Base-by-base conservation (phyloP, 1,140 invertebrate species). In the Helicoverpa armigera region DNA sequence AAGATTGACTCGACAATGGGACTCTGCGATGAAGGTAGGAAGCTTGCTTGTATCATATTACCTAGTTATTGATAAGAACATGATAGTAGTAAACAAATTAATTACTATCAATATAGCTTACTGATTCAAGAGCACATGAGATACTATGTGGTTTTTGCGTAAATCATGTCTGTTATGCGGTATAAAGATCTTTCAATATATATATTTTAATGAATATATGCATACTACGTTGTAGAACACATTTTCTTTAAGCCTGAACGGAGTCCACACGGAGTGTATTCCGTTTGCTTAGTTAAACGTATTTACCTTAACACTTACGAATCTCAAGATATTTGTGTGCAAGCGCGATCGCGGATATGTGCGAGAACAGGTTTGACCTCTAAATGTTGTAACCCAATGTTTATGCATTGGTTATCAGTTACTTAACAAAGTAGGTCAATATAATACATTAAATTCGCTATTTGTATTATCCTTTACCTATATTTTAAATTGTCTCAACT, bases 1-100 rank as follows among this genome's bases (percentile, higher is more conserved):
- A 61, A 67, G 14, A 54, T 74, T 54, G 67, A 77, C 53, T 63
- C 54, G 83, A 89, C 79, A 78, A 94, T 94, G 92, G 92, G 92
- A 72, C 86, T 94, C 65, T 92, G 91, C 79, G 90, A 94, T 80
- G 91, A 92, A 88, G 92, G 92, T 94, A 89, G 86, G 90, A 85
- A 82, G 65, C 54, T 58, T 70, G 5, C 79, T 48, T 79, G 74
- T 86, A 76, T 50, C 43, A 76, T 76, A 29, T 80, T 77, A 56
- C 65, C 53, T 31, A 78, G 75, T 65, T 63, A 75, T 80, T 73
- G 14, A 56, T 69, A 29, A 75, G 76, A 67, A 83, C 23, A 74
- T 60, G 31, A 70, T 63, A 54, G 56, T 74, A 80, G 89, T 90
- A 93, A 92, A 93, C 89, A 91, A 90, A 86, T 84, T 90, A 90